These are phyloP conservation scores for Chloroceryle inda DNA, from an alignment of 2,797 vertebrate genomes.

Conservation along the genomic window DNA sequence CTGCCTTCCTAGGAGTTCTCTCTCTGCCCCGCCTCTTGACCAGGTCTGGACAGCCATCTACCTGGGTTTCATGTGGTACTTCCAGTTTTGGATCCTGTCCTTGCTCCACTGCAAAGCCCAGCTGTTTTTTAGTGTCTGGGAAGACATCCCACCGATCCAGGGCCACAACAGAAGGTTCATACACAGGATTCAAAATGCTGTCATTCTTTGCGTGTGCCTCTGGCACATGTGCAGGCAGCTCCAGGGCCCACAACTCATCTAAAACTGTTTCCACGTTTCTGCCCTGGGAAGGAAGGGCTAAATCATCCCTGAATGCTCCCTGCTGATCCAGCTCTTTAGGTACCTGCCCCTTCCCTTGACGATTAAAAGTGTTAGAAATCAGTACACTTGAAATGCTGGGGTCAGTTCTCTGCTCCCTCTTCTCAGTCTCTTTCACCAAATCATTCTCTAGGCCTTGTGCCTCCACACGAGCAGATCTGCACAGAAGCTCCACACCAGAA, in stretches of 20 bases:
- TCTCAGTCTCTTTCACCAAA: neutral
- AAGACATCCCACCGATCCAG: constrained; percentile 81
- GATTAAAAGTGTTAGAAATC: neutral
- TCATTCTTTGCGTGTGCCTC: constrained; percentile 8
- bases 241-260: constrained; percentile 82
- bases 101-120: neutral
- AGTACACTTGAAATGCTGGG: constrained; percentile 66
- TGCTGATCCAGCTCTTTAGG: neutral
- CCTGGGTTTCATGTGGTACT: neutral
- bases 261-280: constrained; percentile 79
- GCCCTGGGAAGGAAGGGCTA: constrained; percentile 9
- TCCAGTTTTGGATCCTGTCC: neutral
- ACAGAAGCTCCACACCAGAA: constrained; percentile 67
- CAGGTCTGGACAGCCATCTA: constrained; percentile 3
- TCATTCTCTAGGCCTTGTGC: neutral
- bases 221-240: constrained; percentile 47
- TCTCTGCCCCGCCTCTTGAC: constrained; percentile 63
- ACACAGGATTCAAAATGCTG: constrained; percentile 69
- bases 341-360: neutral
- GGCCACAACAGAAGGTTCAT: constrained; percentile 80
- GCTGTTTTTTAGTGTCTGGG: constrained; percentile 78
- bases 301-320: neutral
- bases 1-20: neutral
- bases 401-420: constrained; percentile 6
- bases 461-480: constrained; percentile 65